phyloP scores from a whole-genome alignment of 1,140 invertebrate genomes.

The Magallana ariakensis region DNA sequence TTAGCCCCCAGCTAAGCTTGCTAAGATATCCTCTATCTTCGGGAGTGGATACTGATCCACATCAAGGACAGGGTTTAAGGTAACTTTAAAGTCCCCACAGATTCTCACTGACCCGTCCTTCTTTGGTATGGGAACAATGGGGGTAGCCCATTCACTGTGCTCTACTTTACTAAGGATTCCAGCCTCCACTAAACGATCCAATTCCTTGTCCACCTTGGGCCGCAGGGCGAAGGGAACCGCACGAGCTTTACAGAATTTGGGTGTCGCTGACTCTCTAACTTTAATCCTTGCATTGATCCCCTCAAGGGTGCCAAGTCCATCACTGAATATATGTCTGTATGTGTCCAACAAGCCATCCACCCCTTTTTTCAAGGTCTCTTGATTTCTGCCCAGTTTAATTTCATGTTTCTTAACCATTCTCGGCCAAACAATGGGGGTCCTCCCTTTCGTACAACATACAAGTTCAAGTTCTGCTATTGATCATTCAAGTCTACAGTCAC shows the following conservation, averaged over 20 bases:
- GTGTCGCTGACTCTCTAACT: neutral
- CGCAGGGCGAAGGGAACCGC: neutral
- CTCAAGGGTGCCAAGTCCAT: no score
- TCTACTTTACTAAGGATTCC: constrained; percentile 3
- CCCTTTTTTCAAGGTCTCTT: neutral
- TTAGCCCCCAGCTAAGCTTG: no score
- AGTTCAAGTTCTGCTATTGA: neutral
- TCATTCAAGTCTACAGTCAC: neutral
- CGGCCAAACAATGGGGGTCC: neutral
- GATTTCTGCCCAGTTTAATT: neutral
- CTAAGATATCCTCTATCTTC: no score
- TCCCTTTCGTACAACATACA: neutral
- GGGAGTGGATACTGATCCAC: no score
- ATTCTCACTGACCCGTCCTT: neutral
- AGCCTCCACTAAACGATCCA: neutral
- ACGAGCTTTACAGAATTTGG: neutral
- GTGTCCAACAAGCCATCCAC: neutral
- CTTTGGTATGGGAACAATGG: constrained; percentile 9
- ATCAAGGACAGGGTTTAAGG: neutral
- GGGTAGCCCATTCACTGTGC: neutral
- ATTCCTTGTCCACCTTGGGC: neutral
- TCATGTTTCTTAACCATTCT: neutral
- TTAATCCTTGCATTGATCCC: neutral
- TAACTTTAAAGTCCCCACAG: neutral
- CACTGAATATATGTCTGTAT: neutral